Percentiles rank a stretch among this genome's conserved stretches.
phyloP scores from a whole-genome alignment of 1,140 invertebrate species.

The Macrobrachium rosenbergii region DNA sequence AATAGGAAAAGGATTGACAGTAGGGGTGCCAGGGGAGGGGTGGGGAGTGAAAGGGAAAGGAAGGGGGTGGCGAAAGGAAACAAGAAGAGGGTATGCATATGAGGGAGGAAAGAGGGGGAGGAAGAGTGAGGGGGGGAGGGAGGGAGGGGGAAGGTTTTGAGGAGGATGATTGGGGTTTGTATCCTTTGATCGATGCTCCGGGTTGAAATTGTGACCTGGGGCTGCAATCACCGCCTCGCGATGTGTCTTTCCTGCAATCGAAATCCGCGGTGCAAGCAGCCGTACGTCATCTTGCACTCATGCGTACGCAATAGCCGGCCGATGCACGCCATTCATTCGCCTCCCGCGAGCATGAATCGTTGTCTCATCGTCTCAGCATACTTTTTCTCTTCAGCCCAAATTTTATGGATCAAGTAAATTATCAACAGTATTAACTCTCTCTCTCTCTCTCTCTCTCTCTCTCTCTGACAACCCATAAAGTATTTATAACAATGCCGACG shows the following conservation, averaged over 20 bases:
- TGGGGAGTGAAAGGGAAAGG: slow-evolving; percentile 17
- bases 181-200: slow-evolving; percentile 9
- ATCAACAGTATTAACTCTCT: no score
- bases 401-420: no score
- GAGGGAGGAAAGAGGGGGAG: neutral
- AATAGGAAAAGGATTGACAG: no score
- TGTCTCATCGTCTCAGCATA: no score
- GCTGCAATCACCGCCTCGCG: slow-evolving; percentile 14
- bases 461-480: no score
- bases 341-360: no score
- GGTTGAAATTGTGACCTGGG: slow-evolving; percentile 12
- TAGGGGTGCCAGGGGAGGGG: neutral
- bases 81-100: neutral
- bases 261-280: neutral
- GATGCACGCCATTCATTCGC: no score
- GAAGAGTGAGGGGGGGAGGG: neutral
- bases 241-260: neutral
- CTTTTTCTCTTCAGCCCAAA: no score
- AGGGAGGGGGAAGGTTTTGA: neutral
- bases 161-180: no score
- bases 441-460: no score
- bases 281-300: neutral
- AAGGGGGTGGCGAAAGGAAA: slow-evolving; percentile 4
- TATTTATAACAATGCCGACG: no score
- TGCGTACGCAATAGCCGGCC: neutral